Percentiles rank a stretch among this genome's conserved stretches.
Evolutionary conservation across 2,888 invertebrate genomes (phyloP).

Genomic region (Trichopria drosophilae): DNA sequence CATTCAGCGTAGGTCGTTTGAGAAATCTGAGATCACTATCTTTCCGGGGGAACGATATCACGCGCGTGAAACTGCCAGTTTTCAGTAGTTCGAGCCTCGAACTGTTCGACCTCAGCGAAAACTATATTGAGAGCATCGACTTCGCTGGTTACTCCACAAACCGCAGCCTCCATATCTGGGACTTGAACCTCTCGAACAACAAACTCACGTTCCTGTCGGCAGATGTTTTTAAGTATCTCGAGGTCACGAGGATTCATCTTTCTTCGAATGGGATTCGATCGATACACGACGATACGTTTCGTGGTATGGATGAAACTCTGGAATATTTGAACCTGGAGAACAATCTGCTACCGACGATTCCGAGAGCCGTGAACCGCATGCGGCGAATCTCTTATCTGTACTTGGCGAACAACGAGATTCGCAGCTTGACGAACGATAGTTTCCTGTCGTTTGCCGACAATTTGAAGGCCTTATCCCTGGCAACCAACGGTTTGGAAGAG

Average conservation of each 20-base stretch:
- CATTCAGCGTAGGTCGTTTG: conserved; percentile 62
- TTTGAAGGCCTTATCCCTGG: conserved; percentile 76
- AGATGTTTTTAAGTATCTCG: conserved; percentile 70
- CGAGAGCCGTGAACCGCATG: conserved; percentile 70
- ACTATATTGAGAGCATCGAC: conserved; percentile 71
- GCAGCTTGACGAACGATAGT: conserved; percentile 67
- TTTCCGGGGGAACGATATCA: conserved; percentile 65
- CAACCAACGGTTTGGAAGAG: conserved; percentile 76
- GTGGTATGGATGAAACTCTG: conserved; percentile 71
- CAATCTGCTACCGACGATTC: conserved; percentile 73
- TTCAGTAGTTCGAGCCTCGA: conserved; percentile 57
- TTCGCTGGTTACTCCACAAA: conserved; percentile 35
- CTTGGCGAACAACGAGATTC: conserved; percentile 77
- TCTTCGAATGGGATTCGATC: conserved; percentile 75
- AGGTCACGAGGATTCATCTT: conserved; percentile 76
- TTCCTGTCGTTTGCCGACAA: conserved; percentile 64
- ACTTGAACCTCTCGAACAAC: conserved; percentile 76
- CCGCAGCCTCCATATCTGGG: conserved; percentile 72
- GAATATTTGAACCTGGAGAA: conserved; percentile 84
- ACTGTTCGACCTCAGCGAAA: conserved; percentile 67
- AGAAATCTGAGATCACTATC: conserved; percentile 72
- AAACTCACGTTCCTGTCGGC: conserved; percentile 70
- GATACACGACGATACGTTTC: conserved; percentile 73
- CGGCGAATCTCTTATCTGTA: conserved; percentile 78
- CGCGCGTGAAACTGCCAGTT: conserved; percentile 77